A percentile compares a stretch with the other conserved stretches of the same genome.
phyloP scores from a whole-genome alignment of 2,113 vertebrate genomes.

The Pelecanoides urinatrix region DNA sequence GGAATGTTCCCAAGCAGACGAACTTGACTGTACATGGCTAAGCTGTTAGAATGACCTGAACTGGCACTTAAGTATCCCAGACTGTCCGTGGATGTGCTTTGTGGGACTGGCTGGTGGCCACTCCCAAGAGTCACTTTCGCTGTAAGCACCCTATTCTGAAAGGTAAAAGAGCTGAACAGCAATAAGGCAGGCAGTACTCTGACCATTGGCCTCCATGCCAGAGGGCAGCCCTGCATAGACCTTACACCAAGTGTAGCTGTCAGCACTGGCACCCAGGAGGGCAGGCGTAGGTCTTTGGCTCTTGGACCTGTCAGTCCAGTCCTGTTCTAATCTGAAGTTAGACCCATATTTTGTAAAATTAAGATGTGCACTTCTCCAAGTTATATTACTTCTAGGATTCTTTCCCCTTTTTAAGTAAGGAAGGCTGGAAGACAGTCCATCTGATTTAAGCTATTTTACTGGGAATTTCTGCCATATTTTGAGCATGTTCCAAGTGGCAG shows the following conservation, averaged over 20 bases:
- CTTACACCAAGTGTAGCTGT: neutral
- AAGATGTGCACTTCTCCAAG: neutral
- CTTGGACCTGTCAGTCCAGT: neutral
- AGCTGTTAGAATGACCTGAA: neutral
- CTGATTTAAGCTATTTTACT: slow-evolving; percentile 60
- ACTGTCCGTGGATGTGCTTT: neutral
- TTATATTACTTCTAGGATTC: neutral
- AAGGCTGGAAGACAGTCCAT: slow-evolving; percentile 13
- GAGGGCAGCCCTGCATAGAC: neutral
- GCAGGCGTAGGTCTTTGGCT: neutral
- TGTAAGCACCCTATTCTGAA: neutral
- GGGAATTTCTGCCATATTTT: slow-evolving; percentile 56
- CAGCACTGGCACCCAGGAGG: neutral
- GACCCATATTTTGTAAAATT: neutral
- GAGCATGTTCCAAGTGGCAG: slow-evolving; percentile 25
- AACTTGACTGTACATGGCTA: neutral
- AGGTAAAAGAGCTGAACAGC: neutral
- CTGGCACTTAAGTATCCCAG: neutral
- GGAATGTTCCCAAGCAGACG: neutral
- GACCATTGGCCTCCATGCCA: neutral
- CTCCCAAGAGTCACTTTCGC: neutral
- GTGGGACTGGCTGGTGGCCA: neutral
- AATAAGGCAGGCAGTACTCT: neutral
- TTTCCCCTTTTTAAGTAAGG: slow-evolving; percentile 61
- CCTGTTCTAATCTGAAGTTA: neutral